Base-by-base conservation (phyloP, 2,797 vertebrate species). In the Delichon dasypus region DNA sequence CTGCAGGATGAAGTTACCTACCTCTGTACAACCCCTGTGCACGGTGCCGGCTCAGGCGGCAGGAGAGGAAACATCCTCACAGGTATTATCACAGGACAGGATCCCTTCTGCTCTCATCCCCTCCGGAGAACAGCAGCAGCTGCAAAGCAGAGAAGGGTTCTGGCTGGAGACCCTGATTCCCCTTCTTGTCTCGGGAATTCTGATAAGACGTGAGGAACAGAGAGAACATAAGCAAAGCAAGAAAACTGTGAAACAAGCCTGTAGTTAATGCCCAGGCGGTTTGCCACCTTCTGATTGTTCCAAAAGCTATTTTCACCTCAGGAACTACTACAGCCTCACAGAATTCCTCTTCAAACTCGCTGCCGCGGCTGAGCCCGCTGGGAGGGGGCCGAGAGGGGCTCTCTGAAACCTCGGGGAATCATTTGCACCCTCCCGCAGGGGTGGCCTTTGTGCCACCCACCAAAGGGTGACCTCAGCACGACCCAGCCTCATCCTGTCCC, bases 291-390 rank as follows among this genome's bases (percentile, higher is more conserved):
- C 85, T 91, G 58, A 72, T 86, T 55, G 19, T 51, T 90, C 79
- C 61, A 55, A 57, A 93, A 94, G 70, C 93, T 86, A 78, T 95
- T 91, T 94, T 91, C 93, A 81, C 90, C 36, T 90, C 83, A 36
- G 75, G 26, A 77, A 21, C 54, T 38, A 29, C 48, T 62, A 54
- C 11, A 92, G 74, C 34, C 73, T 82, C 19, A 0, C 71, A 67
- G 40, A 74, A 79, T 32, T 60, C 82, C 36, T 80, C 57, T 40
- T 45, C 64, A 79, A 61, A 50, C 23, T 6, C 27, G 2, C 58
- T 6, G 23, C 36, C 72, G 85, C 7, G 2, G 42, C 50, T 7
- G 65, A 11, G 64, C n/a, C 82, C 20, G 65, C 68, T 36, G 71
- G 45, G 81, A 79, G 57, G 14, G 48, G 42, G 44, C 42, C 29